Evolutionary conservation across 2,888 invertebrate species (phyloP), one percentile per base, ranked within the genome.

Genomic region (Mythimna pallens): DNA sequence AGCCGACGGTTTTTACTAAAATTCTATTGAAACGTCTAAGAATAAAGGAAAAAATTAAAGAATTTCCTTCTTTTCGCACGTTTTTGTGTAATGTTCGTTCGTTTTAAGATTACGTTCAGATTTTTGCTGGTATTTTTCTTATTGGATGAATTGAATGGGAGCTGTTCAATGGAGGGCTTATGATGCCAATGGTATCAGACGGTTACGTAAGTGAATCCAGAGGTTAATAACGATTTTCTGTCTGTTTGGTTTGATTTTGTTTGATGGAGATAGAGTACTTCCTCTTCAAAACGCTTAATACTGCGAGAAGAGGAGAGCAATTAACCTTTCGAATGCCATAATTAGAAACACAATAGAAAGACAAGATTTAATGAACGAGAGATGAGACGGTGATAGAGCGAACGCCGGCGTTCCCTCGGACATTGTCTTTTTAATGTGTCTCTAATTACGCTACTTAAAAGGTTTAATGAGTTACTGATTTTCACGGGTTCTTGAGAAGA

Each of bases 81-180:
- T 74, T 80, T 80, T 54, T 63, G 43, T 63, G 65, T 70, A 65
- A 80, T 47, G 74, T 65, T 57, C 52, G 17, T 64, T 64, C 76
- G 65, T 73, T 77, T 73, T 25, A 62, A 65, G 73, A 64, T 70
- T 70, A 62, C 58, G 62, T 63, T 66, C 57, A 52, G 62, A 80
- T 61, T 68, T 47, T 61, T 34, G 30, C 55, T 50, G 80, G 67
- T 74, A 54, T 64, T 78, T 74, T 77, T 78, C 22, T 72, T 64
- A 64, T 61, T 76, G 73, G 9, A 17, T 59, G 17, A 64, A 73
- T 55, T 73, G 54, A 79, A 79, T 64, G 30, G 63, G 20, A 36
- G 34, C 14, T 57, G 22, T 43, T 78, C 40, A 62, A 70, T 62
- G 59, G 25, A 62, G 22, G 30, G 40, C 20, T 70, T 59, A 54